Conservation (phyloP, 2,888 invertebrate species). For the Lepidonotus clava region DNA sequence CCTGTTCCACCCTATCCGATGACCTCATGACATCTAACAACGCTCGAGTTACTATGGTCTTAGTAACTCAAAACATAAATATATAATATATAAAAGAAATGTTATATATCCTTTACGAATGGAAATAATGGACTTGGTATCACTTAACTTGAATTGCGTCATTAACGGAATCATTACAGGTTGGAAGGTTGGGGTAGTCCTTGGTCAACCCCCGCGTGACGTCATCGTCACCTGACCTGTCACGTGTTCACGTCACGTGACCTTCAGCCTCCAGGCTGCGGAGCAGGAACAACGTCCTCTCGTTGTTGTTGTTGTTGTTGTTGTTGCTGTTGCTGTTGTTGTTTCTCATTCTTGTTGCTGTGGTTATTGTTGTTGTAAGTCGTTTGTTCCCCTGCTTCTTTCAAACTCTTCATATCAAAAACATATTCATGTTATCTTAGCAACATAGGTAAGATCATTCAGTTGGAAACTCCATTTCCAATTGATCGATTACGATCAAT, state of each 20-base stretch:
- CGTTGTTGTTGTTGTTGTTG: too few species aligned
- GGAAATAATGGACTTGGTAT: too few species aligned
- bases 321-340: too few species aligned
- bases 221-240: neutral
- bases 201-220: neutral
- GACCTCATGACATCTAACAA: neutral
- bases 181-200: neutral
- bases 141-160: neutral
- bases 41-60: neutral
- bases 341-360: too few species aligned
- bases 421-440: too few species aligned
- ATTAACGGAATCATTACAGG: conserved; percentile 1
- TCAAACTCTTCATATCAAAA: too few species aligned
- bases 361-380: too few species aligned
- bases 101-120: neutral
- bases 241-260: neutral
- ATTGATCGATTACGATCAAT: neutral
- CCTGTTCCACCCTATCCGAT: neutral
- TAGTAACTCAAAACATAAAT: neutral
- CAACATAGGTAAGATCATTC: too few species aligned
- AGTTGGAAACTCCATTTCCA: too few species aligned
- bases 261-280: neutral
- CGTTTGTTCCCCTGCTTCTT: too few species aligned
- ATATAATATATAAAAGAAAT: neutral
- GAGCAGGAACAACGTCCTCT: neutral